Evolutionary conservation across 2,113 vertebrate genomes (phyloP).

Genomic region (Mellivora capensis): DNA sequence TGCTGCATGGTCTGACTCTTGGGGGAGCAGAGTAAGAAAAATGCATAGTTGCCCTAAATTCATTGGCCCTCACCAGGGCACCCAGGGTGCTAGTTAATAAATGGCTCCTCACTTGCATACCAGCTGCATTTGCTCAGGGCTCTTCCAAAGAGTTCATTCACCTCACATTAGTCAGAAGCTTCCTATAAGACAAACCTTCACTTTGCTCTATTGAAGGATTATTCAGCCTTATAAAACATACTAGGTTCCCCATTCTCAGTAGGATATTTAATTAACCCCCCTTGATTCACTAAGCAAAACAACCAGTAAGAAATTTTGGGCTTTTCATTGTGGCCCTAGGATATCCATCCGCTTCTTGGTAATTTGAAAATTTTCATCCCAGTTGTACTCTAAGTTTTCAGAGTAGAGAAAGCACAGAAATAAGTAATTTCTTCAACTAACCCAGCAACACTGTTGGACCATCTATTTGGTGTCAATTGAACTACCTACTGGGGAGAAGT

Average conservation of each 20-base stretch:
- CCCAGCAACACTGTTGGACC: neutral
- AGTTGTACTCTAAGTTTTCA: neutral
- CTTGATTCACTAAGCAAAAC: slow-evolving; percentile 22
- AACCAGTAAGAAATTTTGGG: neutral
- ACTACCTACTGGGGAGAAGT: neutral
- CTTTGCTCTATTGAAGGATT: neutral
- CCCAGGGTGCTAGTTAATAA: slow-evolving; percentile 18
- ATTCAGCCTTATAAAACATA: slow-evolving; percentile 8
- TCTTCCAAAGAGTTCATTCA: neutral
- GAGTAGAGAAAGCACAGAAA: neutral
- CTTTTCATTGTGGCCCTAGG: neutral
- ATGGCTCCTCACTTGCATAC: neutral
- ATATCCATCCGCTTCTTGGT: neutral
- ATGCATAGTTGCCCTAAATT: neutral
- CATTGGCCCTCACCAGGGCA: neutral
- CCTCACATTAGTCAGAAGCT: slow-evolving; percentile 48
- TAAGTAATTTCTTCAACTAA: neutral
- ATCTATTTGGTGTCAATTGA: neutral
- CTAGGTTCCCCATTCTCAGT: neutral
- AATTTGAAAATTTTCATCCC: neutral
- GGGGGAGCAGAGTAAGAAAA: slow-evolving; percentile 8
- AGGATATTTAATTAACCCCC: slow-evolving; percentile 27
- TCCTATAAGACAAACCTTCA: neutral
- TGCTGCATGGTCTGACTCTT: neutral
- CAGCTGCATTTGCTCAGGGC: slow-evolving; percentile 8